These are phyloP conservation scores for Chaetophractus vellerosus DNA, from an alignment of 2,797 vertebrate genomes.

Conservation along the genomic window DNA sequence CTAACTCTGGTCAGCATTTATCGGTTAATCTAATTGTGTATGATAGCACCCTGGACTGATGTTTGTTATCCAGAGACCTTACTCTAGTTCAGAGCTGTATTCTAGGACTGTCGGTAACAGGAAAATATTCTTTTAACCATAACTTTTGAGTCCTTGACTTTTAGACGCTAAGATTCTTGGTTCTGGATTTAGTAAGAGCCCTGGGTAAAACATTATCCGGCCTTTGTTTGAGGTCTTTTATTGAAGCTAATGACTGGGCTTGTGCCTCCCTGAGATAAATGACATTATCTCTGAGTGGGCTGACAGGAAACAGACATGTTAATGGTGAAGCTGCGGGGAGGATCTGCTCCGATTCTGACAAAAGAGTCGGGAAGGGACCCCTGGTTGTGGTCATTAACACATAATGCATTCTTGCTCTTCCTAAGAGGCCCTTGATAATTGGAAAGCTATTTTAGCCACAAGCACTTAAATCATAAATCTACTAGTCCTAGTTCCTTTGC, in stretches of 20 bases:
- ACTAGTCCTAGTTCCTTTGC: constrained; percentile 70
- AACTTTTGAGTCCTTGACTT: constrained; percentile 84
- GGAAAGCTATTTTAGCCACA: constrained; percentile 88
- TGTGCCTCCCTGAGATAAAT: constrained; percentile 93
- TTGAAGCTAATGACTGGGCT: constrained; percentile 93
- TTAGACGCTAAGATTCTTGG: constrained; percentile 84
- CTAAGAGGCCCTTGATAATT: constrained; percentile 88
- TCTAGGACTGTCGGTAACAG: constrained; percentile 74
- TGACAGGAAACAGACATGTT: constrained; percentile 95
- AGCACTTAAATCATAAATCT: constrained; percentile 87
- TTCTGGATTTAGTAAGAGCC: constrained; percentile 83
- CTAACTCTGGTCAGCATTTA: constrained; percentile 83
- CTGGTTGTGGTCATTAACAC: constrained; percentile 91
- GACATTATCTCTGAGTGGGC: constrained; percentile 93
- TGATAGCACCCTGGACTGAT: constrained; percentile 79
- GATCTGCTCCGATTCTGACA: constrained; percentile 90
- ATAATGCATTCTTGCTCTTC: constrained; percentile 89
- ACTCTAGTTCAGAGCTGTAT: constrained; percentile 68
- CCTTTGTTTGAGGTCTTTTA: constrained; percentile 93
- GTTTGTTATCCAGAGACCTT: constrained; percentile 77
- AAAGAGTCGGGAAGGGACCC: constrained; percentile 90
- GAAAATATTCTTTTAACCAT: constrained; percentile 79
- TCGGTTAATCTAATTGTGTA: constrained; percentile 85
- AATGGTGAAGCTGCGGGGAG: constrained; percentile 92
- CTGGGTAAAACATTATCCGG: constrained; percentile 90